Evolutionary conservation across 2,797 vertebrate genomes (phyloP).

Genomic region (Echiichthys vipera): DNA sequence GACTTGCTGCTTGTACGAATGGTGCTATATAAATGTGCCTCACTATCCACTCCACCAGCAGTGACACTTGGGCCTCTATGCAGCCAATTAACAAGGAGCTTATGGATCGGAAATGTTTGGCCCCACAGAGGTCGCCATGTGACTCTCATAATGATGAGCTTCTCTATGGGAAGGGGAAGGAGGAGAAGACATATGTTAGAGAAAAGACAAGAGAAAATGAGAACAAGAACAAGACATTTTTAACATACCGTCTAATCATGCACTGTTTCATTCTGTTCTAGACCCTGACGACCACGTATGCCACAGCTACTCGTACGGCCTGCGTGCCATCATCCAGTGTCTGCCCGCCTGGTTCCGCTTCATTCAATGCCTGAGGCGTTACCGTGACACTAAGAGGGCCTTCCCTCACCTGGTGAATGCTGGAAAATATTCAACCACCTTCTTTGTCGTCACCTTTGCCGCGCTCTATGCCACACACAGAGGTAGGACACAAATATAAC

Average conservation of each 20-base stretch:
- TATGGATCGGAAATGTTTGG: conserved; percentile 61
- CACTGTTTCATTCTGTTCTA: conserved; percentile 10
- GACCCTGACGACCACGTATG: conserved; percentile 76
- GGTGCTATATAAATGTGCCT: no score
- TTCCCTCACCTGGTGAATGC: conserved; percentile 98
- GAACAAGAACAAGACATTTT: background rate
- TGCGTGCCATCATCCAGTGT: conserved; percentile 97
- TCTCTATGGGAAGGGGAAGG: background rate
- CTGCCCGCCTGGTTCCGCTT: conserved; percentile 98
- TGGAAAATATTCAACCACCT: conserved; percentile 98
- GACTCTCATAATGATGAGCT: conserved; percentile 58
- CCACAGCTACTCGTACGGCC: conserved; percentile 94
- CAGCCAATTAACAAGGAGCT: conserved; percentile 59
- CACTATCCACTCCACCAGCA: conserved; percentile 21
- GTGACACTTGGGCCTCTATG: conserved; percentile 33
- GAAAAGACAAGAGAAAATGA: background rate
- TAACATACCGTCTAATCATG: background rate
- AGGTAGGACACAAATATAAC: conserved; percentile 81
- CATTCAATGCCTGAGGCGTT: conserved; percentile 97
- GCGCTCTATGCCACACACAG: conserved; percentile 94
- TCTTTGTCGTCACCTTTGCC: conserved; percentile 96
- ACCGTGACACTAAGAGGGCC: conserved; percentile 96
- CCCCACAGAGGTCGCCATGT: conserved; percentile 39
- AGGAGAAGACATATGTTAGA: background rate
- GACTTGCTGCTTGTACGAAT: no score